Base-by-base conservation (phyloP, 2,888 invertebrate genomes). In the Erebia epiphron region DNA sequence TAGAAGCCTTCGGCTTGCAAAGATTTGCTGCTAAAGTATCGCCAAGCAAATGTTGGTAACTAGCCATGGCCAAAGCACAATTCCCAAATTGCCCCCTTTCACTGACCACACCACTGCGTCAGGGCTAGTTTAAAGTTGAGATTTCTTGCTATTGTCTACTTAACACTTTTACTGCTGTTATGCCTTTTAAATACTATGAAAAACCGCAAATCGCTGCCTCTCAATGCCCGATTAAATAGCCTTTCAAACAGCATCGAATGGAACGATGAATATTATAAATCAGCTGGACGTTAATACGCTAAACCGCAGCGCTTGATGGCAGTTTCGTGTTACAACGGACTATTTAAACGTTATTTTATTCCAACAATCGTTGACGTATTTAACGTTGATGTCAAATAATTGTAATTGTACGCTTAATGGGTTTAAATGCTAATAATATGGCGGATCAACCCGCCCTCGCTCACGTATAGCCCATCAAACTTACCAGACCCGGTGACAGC, bases 231-330 rank as follows among this genome's bases (percentile, higher is more conserved):
- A 61, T 61, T 62, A 62, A n/a, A 49, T 62, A 21, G 46, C 21
- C 49, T 62, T 62, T 62, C 49, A 62, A 62, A 62, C 62, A 62
- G 21, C 43, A 56, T 65, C 41, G 41, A 65, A 35, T 49, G 35
- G n/a, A 18, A 54, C 43, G 65, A 75, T 74, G 74, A 75, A 72
- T 76, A 73, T 72, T 72, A 72, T 74, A 76, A 75, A 77, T 77
- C 71, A 75, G 75, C 70, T 72, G 66, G 67, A 74, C 72, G 74
- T 72, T 69, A 68, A 73, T 76, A 61, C 61, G 74, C 54, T 71
- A 72, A 74, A 76, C 77, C 77, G 66, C 74, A 67, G 58, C 66
- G 72, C 70, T 67, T 75, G 73, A 70, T 71, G 63, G 58, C 63
- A 52, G 60, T 50, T 61, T 21, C 67, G 60, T 68, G 67, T 61